These are phyloP conservation scores for Nerophis ophidion DNA, from an alignment of 2,113 vertebrate species.

Conservation along the genomic window DNA sequence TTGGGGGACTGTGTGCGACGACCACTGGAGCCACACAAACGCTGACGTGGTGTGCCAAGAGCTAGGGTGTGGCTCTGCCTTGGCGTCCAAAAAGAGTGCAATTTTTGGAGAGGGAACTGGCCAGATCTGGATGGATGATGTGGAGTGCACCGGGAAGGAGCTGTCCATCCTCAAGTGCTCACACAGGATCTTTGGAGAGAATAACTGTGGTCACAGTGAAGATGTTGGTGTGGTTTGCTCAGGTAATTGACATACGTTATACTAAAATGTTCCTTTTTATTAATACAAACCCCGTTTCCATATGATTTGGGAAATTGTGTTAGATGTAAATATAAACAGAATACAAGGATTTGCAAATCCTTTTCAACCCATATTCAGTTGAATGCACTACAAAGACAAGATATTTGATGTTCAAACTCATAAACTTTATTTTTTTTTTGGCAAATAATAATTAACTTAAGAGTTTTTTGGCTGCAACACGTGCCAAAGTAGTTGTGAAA, in stretches of 20 bases:
- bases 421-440: too few species aligned
- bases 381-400: too few species aligned
- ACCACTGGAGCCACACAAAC: conserved; percentile 50
- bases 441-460: too few species aligned
- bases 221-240: conserved; percentile 43
- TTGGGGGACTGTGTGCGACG: conserved; percentile 63
- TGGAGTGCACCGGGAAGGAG: conserved; percentile 44
- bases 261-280: neutral
- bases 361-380: too few species aligned
- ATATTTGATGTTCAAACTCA: too few species aligned
- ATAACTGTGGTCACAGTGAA: conserved; percentile 43
- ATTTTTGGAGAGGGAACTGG: conserved; percentile 43
- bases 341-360: too few species aligned
- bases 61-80: conserved; percentile 43
- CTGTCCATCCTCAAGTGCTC: conserved; percentile 27
- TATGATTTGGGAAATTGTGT: too few species aligned
- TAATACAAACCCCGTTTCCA: too few species aligned
- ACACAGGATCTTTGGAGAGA: conserved; percentile 39
- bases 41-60: conserved; percentile 48
- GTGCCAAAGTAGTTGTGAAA: too few species aligned
- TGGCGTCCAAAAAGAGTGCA: conserved; percentile 9
- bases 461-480: too few species aligned
- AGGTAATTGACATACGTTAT: conserved; percentile 37
- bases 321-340: too few species aligned
- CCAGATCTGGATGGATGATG: conserved; percentile 54